Conservation (phyloP, 2,888 invertebrate species). For the Celastrina argiolus region DNA sequence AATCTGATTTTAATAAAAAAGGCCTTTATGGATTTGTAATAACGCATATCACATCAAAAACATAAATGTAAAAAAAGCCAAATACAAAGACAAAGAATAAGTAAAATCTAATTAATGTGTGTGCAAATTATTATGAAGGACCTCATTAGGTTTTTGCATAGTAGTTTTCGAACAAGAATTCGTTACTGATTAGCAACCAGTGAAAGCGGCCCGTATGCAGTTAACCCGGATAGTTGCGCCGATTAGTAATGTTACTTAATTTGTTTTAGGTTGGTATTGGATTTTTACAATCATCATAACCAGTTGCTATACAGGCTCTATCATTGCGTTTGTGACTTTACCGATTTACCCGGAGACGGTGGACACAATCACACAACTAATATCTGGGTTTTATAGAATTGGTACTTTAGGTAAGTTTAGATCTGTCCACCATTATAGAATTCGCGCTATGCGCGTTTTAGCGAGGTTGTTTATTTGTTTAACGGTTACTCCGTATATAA, state of each 20-base stretch:
- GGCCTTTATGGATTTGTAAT: too few species aligned
- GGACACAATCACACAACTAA: constrained; percentile 82
- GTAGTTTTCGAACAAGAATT: not conserved
- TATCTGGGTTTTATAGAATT: constrained; percentile 82
- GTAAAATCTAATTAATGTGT: too few species aligned
- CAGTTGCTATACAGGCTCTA: constrained; percentile 89
- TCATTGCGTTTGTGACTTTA: constrained; percentile 89
- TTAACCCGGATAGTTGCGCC: not conserved
- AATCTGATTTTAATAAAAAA: too few species aligned
- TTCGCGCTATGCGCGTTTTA: too few species aligned
- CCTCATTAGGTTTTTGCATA: constrained; percentile 4
- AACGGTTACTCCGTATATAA: too few species aligned
- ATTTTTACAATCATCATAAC: constrained; percentile 91
- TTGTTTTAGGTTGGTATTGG: constrained; percentile 84
- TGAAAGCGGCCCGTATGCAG: constrained; percentile 1
- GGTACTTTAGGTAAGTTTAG: constrained; percentile 81
- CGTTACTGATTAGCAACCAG: not conserved
- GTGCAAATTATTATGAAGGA: too few species aligned
- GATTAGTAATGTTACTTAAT: not conserved
- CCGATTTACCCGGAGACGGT: constrained; percentile 86
- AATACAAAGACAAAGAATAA: too few species aligned
- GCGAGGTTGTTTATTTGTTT: too few species aligned
- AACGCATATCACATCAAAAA: too few species aligned
- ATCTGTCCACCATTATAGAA: too few species aligned
- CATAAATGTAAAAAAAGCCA: too few species aligned